A percentile compares a stretch with the other conserved stretches of the same genome.
Conservation (phyloP, 2,113 vertebrate species). For the Mobula birostris region DNA sequence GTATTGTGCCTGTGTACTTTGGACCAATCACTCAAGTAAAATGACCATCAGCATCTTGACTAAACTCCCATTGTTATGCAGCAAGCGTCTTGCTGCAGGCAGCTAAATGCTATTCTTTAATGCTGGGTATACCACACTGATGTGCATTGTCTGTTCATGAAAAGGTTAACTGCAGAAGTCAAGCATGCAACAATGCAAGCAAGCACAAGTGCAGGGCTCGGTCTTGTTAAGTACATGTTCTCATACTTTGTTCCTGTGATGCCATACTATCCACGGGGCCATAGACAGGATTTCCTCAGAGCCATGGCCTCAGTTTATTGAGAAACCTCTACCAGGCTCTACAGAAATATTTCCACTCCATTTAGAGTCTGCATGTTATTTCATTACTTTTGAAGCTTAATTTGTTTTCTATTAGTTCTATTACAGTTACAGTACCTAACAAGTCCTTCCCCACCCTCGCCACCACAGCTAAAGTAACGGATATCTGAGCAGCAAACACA, state of each 20-base stretch:
- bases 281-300: neutral
- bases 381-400: neutral
- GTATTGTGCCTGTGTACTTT: neutral
- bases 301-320: neutral
- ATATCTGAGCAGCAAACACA: neutral
- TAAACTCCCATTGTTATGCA: neutral
- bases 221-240: neutral
- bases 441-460: neutral
- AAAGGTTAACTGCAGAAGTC: constrained; percentile 14
- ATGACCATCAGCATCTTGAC: neutral
- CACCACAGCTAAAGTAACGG: neutral
- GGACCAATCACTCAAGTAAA: neutral
- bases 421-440: neutral
- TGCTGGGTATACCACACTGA: neutral
- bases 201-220: neutral
- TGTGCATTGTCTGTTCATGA: neutral
- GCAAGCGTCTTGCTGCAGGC: neutral
- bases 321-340: neutral
- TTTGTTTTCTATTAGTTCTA: neutral
- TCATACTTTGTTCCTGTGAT: neutral
- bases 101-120: neutral
- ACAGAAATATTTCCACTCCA: neutral
- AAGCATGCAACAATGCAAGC: neutral
- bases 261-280: neutral
- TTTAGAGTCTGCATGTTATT: neutral